Evolutionary conservation across 2,888 invertebrate genomes (phyloP).

Genomic region (Oxycera nigricornis): DNA sequence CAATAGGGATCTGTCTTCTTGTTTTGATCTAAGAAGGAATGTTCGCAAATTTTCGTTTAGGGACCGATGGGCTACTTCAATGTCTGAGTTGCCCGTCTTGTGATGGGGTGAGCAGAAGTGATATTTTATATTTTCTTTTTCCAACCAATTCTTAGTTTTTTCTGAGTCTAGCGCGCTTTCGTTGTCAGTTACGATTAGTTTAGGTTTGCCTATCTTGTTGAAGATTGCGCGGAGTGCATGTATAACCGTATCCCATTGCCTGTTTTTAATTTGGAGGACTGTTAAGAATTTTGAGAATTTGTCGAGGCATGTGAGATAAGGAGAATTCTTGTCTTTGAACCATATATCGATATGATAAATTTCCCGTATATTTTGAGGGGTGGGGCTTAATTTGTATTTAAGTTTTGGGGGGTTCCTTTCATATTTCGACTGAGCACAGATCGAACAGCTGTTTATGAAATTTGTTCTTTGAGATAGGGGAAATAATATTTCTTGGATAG

Average conservation of each 20-base stretch:
- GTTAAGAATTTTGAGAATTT: constrained; percentile 24
- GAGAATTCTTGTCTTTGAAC: not conserved
- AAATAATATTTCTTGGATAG: not conserved
- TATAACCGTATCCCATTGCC: constrained; percentile 16
- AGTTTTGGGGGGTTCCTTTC: not conserved
- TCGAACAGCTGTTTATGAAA: not conserved
- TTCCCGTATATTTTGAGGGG: not conserved
- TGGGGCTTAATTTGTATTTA: not conserved
- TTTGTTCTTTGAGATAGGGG: not conserved
- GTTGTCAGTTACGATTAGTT: constrained; percentile 18
- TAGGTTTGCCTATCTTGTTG: constrained; percentile 19
- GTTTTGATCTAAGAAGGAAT: not conserved
- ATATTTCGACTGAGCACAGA: not conserved
- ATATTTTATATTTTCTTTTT: not conserved
- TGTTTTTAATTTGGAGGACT: constrained; percentile 7
- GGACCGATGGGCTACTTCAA: not conserved
- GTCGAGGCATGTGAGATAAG: not conserved
- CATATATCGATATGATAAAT: constrained; percentile 1
- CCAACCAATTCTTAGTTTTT: constrained; percentile 6
- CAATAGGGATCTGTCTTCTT: not conserved
- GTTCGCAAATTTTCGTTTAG: constrained; percentile 1
- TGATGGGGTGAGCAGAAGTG: not conserved
- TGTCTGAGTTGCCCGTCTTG: not conserved
- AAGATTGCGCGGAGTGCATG: not conserved
- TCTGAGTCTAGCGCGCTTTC: not conserved